Evolutionary conservation across 2,888 invertebrate species (phyloP), one percentile per base, ranked within the genome.

Genomic region (Andricus curvator): DNA sequence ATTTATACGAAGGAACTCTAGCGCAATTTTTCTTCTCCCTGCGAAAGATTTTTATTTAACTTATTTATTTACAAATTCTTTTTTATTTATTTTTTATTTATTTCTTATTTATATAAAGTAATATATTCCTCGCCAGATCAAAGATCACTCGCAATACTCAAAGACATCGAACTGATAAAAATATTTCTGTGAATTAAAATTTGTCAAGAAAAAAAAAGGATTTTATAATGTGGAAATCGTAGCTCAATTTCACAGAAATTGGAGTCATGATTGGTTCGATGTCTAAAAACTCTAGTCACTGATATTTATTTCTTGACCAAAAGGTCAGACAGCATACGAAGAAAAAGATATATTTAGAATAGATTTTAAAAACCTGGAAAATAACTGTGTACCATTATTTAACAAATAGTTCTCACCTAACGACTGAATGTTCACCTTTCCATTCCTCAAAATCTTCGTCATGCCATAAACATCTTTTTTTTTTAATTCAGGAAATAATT

Each of bases 341-440:
- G 48, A 37, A 68, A 67, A 67, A 68, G 44, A 44, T 20, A 51
- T 48, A 62, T 48, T 25, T 51, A 70, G 29, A 48, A 70, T 33
- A 70, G 70, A 44, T 70, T 56, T 74, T 56, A 51, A 74, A 74
- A 56, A 56, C 20, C 56, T 56, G n/a, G 33, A 74, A 56, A 74
- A 56, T 37, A 37, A 17, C 74, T 56, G 56, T 74, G 77, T 84
- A 83, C 80, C 79, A 41, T 82, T 79, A 82, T n/a, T 56, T n/a
- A 56, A n/a, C n/a, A 56, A n/a, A 56, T n/a, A 62, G 78, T 80
- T 80, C 79, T 78, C 66, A 33, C 80, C 41, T 80, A 83, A 78
- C 62, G 83, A 84, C 82, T 82, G 83, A 84, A 33, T 74, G 51
- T 74, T 74, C 25, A 74, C 20, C 56, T 74, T 56, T 25, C 13